Evolutionary conservation across 2,113 vertebrate genomes (phyloP).

Genomic region (Spea bombifrons): DNA sequence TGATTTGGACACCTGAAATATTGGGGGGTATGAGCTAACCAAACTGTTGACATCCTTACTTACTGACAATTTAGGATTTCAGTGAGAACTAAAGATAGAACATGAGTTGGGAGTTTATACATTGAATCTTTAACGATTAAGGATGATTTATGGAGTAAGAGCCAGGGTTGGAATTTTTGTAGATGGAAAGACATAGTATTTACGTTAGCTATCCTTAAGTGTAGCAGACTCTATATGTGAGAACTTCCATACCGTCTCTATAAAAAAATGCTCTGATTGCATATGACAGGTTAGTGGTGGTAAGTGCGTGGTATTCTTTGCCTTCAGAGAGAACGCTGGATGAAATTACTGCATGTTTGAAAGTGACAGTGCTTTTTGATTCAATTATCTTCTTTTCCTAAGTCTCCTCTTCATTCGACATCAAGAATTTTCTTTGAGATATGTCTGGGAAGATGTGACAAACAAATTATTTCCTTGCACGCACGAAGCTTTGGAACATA

Average conservation of each 20-base stretch:
- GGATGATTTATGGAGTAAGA: no score
- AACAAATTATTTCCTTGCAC: conserved; percentile 19
- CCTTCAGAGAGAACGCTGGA: conserved; percentile 42
- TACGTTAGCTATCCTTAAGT: no score
- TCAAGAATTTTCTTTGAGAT: conserved; percentile 29
- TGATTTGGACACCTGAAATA: no score
- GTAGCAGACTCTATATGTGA: background rate
- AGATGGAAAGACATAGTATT: no score
- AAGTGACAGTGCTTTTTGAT: conserved; percentile 46
- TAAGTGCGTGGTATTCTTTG: conserved; percentile 25
- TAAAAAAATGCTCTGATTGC: conserved; percentile 36
- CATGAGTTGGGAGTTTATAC: no score
- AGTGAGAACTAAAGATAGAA: no score
- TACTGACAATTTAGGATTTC: no score
- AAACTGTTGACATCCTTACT: no score
- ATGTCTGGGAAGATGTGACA: conserved; percentile 24
- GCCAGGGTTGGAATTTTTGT: no score
- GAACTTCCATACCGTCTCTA: conserved; percentile 26
- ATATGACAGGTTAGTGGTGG: conserved; percentile 42
- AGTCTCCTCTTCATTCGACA: conserved; percentile 34
- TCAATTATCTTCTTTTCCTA: conserved; percentile 23
- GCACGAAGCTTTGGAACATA: background rate
- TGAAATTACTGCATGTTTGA: conserved; percentile 45
- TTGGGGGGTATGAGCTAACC: no score
- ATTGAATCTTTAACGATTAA: no score